These are phyloP conservation scores for Dryomyza anilis DNA, from an alignment of 2,888 invertebrate genomes.

Conservation along the genomic window DNA sequence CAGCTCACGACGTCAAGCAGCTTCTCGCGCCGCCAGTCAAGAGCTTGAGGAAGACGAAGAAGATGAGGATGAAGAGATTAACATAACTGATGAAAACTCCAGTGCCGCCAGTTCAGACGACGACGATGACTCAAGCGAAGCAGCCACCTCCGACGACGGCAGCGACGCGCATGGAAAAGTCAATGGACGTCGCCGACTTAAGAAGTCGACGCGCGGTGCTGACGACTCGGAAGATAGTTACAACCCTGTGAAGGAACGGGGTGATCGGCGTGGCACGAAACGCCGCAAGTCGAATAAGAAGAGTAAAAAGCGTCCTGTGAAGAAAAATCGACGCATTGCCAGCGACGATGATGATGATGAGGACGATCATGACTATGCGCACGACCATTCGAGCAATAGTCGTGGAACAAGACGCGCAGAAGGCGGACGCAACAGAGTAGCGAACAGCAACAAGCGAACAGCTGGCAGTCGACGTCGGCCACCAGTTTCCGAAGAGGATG, in stretches of 20 bases:
- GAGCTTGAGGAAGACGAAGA: constrained; percentile 48
- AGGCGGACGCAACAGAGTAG: constrained; percentile 5
- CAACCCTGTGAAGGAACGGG: constrained; percentile 59
- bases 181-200: constrained; percentile 30
- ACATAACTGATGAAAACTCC: constrained; percentile 23
- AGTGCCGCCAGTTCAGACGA: constrained; percentile 28
- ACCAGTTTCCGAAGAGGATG: constrained; percentile 51
- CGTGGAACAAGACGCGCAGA: neutral
- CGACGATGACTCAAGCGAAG: constrained; percentile 33
- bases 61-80: constrained; percentile 36
- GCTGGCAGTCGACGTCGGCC: constrained; percentile 40
- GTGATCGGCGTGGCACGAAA: constrained; percentile 35
- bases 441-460: constrained; percentile 32
- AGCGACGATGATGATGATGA: constrained; percentile 46
- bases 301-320: constrained; percentile 24
- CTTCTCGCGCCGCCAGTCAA: constrained; percentile 45
- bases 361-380: constrained; percentile 30
- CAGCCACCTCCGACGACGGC: constrained; percentile 32
- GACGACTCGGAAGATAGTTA: constrained; percentile 66
- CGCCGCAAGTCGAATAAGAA: constrained; percentile 30
- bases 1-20: constrained; percentile 42
- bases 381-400: constrained; percentile 5
- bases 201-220: constrained; percentile 38
- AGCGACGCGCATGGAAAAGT: constrained; percentile 38
- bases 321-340: constrained; percentile 34